Evolutionary conservation across 1,140 invertebrate species (phyloP), one percentile per base, ranked within the genome.

Genomic region (Dendroctonus ponderosae): DNA sequence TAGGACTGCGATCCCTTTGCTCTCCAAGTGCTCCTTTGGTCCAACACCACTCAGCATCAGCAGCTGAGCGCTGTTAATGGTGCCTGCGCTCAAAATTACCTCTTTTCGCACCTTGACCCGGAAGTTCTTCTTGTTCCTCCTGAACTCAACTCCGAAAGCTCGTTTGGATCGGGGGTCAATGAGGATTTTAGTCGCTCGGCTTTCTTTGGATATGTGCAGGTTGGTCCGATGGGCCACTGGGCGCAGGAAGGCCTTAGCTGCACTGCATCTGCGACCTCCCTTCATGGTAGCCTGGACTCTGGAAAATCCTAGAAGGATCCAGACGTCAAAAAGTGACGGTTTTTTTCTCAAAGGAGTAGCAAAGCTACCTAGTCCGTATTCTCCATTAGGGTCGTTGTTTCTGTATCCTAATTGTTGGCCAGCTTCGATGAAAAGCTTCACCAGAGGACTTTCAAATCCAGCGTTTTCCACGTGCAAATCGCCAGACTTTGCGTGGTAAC

Each of bases 1-100:
- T 61, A 91, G 84, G 0, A 90, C 78, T 3, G 87, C 85, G 71
- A 90, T 90, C 53, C 83, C 81, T 62, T 86, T 82, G 71, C 88
- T 84, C 5, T 81, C 77, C 14, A 97, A 77, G 72, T 96, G 87
- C 53, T 91, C 86, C 38, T 82, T 82, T 0, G 94, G 92, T 0
- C 94, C 94, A 5, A 97, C 85, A 0, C 95, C 96, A 0, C 93
- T 96, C 0, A 97, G 77, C 91, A 97, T 94, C 5, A 98, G 77
- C 0, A 98, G 72, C 72, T 98, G 95, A 0, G 96, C 91, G 2
- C 92, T 93, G 76, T 95, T 94, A 0, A 98, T 84, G 0, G 93
- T 83, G 0, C 96, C 96, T 0, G 87, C 92, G 6, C 90, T 91
- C 8, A 96, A 71, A 58, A 96, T 90, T 0, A 97, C 87, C 79